Base-by-base conservation (phyloP, 2,888 invertebrate genomes). In the Neocrepidodera transversa region DNA sequence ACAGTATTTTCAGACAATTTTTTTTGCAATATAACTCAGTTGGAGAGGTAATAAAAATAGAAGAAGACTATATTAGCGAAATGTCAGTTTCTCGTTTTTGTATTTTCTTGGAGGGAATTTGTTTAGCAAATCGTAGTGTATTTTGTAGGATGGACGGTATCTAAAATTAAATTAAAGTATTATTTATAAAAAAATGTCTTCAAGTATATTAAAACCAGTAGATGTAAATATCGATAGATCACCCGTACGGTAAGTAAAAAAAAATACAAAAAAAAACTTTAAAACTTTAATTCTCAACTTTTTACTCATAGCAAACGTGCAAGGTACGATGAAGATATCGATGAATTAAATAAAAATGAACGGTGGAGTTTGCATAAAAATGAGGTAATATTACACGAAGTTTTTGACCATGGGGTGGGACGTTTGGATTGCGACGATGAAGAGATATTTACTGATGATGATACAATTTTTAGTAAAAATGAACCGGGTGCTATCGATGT, bases 401-500 rank as follows among this genome's bases (percentile, higher is more conserved):
- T 83, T 53, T 81, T 83, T 65, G 86, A 87, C 68, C 83, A 85
- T 81, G 87, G 87, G 40, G 83, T 87, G 14, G 82, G 84, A 16
- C 83, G 86, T 79, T 73, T 87, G 47, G 78, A 76, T 45, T 74
- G 74, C 63, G 79, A 78, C 63, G 69, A 73, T 10, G 75, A 76
- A 28, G 68, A 67, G 57, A 59, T 69, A 49, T 43, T 65, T n/a
- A 63, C 65, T 28, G 71, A 69, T 57, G 70, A 70, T 49, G 72
- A 73, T 59, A 68, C 70, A 10, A 73, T 73, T 59, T 73, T 71
- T 53, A 66, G 60, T 43, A 72, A 68, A 53, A 66, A 62, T 54
- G 71, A 68, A 42, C 68, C 67, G 4, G 64, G 69, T 10, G 69
- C 65, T 13, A 67, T 75, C 30, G 71, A 75, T 59, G 70, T 74